Conservation (phyloP, 2,888 invertebrate genomes). For the Osedax fenrisi region DNA sequence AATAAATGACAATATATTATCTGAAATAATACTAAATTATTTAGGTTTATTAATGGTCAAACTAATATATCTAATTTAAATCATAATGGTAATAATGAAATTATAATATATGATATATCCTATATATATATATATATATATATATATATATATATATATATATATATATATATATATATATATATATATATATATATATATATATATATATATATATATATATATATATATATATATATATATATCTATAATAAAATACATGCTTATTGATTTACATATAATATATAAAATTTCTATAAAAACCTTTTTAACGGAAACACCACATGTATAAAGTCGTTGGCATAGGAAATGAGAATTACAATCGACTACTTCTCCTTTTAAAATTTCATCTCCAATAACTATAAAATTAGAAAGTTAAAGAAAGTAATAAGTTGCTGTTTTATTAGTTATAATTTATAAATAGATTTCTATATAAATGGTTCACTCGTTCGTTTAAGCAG, state of each 20-base stretch:
- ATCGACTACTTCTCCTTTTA: conserved; percentile 62
- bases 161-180: no score
- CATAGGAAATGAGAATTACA: conserved; percentile 61
- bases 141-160: no score
- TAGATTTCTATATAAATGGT: no score
- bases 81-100: no score
- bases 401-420: not conserved
- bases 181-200: not conserved
- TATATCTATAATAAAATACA: not conserved
- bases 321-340: conserved; percentile 57
- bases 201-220: not conserved
- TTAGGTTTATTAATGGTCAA: no score
- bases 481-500: no score
- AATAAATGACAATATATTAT: no score
- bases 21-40: no score
- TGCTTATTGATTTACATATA: not conserved
- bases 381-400: conserved; percentile 68
- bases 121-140: no score
- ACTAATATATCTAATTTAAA: no score
- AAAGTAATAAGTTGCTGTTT: not conserved
- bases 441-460: no score
- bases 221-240: not conserved
- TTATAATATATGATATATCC: no score
- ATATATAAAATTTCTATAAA: conserved; percentile 15
- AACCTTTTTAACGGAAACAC: conserved; percentile 58